Percentiles rank a stretch among this genome's conserved stretches.
Conservation (phyloP, 1,140 invertebrate genomes). For the Lordiphosa clarofinis region DNA sequence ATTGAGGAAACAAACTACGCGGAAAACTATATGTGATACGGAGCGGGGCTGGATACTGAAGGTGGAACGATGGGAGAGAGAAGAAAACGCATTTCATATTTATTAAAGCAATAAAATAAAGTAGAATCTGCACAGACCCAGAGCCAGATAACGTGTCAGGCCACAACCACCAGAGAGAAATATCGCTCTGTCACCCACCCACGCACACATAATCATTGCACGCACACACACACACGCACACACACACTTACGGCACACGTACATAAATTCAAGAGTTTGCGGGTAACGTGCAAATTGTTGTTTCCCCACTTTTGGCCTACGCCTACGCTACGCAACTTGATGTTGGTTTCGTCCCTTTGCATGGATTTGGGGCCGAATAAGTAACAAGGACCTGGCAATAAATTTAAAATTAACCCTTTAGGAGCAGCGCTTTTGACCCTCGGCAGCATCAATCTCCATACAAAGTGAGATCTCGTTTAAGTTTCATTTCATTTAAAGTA, state of each 20-base stretch:
- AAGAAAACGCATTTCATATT: constrained; percentile 67
- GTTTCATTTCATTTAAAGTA: constrained; percentile 25
- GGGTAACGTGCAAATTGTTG: constrained; percentile 64
- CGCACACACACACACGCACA: constrained; percentile 29
- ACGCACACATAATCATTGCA: constrained; percentile 20
- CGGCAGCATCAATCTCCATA: constrained; percentile 6
- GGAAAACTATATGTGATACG: constrained; percentile 40
- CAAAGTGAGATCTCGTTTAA: constrained; percentile 10
- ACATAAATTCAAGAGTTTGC: constrained; percentile 35
- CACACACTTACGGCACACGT: constrained; percentile 35
- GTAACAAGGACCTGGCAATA: constrained; percentile 57
- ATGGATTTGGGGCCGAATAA: constrained; percentile 38
- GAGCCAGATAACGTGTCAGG: constrained; percentile 59
- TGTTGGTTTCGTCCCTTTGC: constrained; percentile 26
- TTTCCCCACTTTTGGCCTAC: constrained; percentile 47
- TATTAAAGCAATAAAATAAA: constrained; percentile 78
- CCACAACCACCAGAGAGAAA: constrained; percentile 36
- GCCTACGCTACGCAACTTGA: constrained; percentile 25
- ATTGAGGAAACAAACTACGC: constrained; percentile 28
- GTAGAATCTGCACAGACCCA: constrained; percentile 33
- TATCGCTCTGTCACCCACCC: constrained; percentile 67
- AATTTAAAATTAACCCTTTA: constrained; percentile 78
- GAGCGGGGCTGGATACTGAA: neutral
- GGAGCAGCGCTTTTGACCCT: constrained; percentile 61
- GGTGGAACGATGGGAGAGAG: neutral